These are phyloP conservation scores for Chamaea fasciata DNA, from an alignment of 2,113 vertebrate species.

Conservation along the genomic window DNA sequence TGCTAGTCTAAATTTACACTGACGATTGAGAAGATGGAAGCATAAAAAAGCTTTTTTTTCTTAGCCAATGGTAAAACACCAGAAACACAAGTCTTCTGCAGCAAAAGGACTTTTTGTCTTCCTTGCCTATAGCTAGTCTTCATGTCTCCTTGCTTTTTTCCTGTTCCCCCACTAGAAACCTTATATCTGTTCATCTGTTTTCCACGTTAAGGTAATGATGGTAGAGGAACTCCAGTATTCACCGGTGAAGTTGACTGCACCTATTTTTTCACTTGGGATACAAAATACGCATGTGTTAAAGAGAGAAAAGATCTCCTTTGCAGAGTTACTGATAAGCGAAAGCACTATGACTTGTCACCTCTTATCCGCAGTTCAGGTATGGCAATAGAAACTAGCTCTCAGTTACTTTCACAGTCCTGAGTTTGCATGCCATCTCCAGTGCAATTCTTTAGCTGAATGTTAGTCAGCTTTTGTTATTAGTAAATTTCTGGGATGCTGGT, in stretches of 20 bases:
- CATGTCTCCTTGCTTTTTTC: background rate
- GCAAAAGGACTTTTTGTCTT: background rate
- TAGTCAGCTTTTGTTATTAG: background rate
- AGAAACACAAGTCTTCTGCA: rapidly evolving
- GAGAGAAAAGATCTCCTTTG: constrained; percentile 89
- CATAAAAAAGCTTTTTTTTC: background rate
- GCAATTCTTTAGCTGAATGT: background rate
- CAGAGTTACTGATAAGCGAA: constrained; percentile 72
- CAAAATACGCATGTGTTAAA: constrained; percentile 84
- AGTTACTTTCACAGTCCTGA: background rate
- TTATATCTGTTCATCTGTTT: background rate
- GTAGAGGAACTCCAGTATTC: constrained; percentile 82
- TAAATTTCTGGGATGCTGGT: background rate
- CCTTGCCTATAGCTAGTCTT: background rate
- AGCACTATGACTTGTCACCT: constrained; percentile 85
- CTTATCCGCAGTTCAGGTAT: constrained; percentile 84
- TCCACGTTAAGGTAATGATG: constrained; percentile 56
- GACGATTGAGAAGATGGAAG: background rate
- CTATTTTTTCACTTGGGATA: constrained; percentile 93
- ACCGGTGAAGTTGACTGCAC: constrained; percentile 90
- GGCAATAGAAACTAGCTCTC: background rate
- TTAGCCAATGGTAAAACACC: background rate
- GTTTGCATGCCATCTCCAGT: background rate
- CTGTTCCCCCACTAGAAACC: background rate
- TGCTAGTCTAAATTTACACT: background rate